phyloP scores from a whole-genome alignment of 2,113 vertebrate genomes.

The Nycticryphes semicollaris region DNA sequence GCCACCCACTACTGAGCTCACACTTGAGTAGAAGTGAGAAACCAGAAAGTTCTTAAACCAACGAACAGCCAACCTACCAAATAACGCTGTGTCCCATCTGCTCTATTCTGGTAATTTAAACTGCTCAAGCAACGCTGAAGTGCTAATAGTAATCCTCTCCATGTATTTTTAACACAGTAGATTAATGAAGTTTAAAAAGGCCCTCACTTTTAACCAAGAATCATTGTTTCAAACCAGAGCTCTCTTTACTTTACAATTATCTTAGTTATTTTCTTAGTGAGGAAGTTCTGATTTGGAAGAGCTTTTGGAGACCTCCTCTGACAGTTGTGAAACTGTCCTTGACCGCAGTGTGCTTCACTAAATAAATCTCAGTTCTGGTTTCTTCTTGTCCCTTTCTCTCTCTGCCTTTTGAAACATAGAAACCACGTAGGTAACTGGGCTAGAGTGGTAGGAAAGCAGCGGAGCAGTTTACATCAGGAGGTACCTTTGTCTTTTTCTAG shows the following conservation, averaged over 20 bases:
- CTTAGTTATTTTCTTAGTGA: background rate
- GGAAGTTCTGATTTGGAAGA: background rate
- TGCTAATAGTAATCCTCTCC: background rate
- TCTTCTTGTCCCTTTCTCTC: background rate
- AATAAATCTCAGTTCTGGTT: background rate
- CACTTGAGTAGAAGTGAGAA: background rate
- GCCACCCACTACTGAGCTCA: background rate
- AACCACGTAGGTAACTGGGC: fast-evolving
- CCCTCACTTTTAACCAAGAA: background rate
- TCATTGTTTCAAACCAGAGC: background rate
- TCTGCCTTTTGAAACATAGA: background rate
- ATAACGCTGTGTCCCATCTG: background rate
- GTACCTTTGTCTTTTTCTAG: background rate
- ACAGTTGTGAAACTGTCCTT: background rate
- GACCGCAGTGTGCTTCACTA: too few relatives aligned
- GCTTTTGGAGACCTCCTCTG: background rate
- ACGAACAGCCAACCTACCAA: background rate
- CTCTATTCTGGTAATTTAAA: background rate
- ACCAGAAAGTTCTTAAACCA: background rate
- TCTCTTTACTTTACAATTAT: background rate
- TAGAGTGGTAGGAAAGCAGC: background rate
- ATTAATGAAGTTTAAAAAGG: too few relatives aligned
- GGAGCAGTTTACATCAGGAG: background rate
- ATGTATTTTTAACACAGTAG: background rate
- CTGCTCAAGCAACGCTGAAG: background rate